Conservation (phyloP, 2,797 vertebrate species). For the Nannoperca obscura region DNA sequence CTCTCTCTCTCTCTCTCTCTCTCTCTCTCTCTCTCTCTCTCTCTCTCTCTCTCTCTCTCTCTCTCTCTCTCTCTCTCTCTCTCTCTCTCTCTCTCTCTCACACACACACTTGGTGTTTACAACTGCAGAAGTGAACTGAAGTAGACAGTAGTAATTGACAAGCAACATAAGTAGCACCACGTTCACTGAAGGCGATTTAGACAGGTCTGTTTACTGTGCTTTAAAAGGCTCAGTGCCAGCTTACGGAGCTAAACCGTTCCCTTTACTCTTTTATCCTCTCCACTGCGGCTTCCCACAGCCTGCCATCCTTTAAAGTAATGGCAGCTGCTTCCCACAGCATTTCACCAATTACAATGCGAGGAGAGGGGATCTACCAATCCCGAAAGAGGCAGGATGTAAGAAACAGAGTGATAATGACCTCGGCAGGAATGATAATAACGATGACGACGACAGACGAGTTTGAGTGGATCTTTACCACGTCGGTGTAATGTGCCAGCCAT, state of each 20-base stretch:
- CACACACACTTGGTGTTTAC: constrained; percentile 30
- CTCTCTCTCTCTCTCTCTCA: too few relatives aligned
- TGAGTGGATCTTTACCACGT: constrained; percentile 58
- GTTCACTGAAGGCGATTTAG: constrained; percentile 41
- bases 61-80: too few relatives aligned
- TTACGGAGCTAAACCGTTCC: constrained; percentile 71
- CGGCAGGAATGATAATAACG: constrained; percentile 46
- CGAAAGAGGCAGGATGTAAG: constrained; percentile 30
- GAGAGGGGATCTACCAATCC: constrained; percentile 27
- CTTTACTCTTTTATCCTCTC: constrained; percentile 68
- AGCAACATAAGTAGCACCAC: constrained; percentile 38
- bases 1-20: too few relatives aligned
- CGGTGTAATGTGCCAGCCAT: constrained; percentile 57
- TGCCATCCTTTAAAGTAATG: constrained; percentile 60
- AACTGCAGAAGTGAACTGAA: constrained; percentile 14
- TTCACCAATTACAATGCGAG: constrained; percentile 33
- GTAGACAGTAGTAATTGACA: constrained; percentile 27
- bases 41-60: too few relatives aligned
- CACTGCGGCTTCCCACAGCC: constrained; percentile 51
- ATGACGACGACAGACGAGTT: constrained; percentile 56
- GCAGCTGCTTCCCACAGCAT: constrained; percentile 70
- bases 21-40: too few relatives aligned
- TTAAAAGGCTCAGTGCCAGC: constrained; percentile 69
- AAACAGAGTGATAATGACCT: constrained; percentile 62
- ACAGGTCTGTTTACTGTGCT: constrained; percentile 67